Evolutionary conservation across 2,888 invertebrate genomes (phyloP), one percentile per base, ranked within the genome.

Genomic region (Atethmia centrago): DNA sequence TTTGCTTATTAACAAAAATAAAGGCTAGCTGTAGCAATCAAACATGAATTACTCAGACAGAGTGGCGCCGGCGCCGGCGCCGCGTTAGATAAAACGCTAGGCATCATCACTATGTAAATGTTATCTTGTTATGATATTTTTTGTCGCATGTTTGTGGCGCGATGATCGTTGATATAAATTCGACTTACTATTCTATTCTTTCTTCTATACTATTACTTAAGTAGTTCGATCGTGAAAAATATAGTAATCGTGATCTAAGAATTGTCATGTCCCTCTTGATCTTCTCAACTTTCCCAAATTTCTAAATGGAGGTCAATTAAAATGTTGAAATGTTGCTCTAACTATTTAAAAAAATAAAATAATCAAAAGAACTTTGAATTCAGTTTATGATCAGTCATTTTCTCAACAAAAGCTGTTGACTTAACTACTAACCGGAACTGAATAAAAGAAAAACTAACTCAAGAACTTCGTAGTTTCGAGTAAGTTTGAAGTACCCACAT

Each of bases 21-120:
- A 87, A 86, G 63, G 71, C 77, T 81, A 77, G 77, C 77, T 81
- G 78, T 79, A 78, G 81, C 84, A 85, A 88, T 85, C 83, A 84
- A 83, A 82, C 85, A 80, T 81, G 79, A 83, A 64, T 85, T 79
- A 84, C 85, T 69, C 77, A 85, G 85, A 85, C 87, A 19, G 61
- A 82, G 74, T 65, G 87, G 85, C 79, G 84, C 77, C 80, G 58
- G 85, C 36, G 36, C 36, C 36, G 36, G n/a, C 77, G 84, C 74
- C 79, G 59, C 74, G 75, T 79, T 77, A 79, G 51, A 49, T 77
- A 77, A 21, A 45, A 74, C 66, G 79, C 67, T 79, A 77, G 67
- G 25, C 74, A 79, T 80, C 80, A 75, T 83, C 68, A 72, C 81
- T 84, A 88, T 88, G 84, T 80, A 85, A 85, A 76, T 86, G 55